Percentiles rank a stretch among this genome's conserved stretches.
phyloP scores from a whole-genome alignment of 2,888 invertebrate genomes.

The Pseudolycoriella hygida region DNA sequence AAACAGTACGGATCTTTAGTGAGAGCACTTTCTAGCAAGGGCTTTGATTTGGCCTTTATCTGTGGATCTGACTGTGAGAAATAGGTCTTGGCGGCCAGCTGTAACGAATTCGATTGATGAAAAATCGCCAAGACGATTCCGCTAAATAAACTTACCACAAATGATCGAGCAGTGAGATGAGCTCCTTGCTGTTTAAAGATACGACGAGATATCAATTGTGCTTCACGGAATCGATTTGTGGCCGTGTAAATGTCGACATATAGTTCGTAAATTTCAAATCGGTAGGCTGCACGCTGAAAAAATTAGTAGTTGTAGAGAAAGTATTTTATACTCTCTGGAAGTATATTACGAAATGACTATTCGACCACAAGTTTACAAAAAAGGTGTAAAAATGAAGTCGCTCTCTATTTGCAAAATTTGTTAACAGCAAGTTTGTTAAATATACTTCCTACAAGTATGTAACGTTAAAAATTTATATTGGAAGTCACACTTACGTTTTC shows the following conservation, averaged over 20 bases:
- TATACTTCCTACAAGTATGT: no score
- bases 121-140: background rate
- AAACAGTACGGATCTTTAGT: conserved; percentile 50
- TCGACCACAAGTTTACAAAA: no score
- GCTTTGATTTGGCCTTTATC: conserved; percentile 37
- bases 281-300: conserved; percentile 18
- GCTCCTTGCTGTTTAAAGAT: conserved; percentile 50
- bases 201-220: conserved; percentile 49
- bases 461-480: no score
- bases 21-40: conserved; percentile 53
- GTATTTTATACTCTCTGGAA: no score
- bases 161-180: conserved; percentile 44
- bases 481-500: conserved; percentile 15
- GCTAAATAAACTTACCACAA: conserved; percentile 35
- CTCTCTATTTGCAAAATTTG: no score
- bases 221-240: conserved; percentile 49
- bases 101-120: conserved; percentile 3
- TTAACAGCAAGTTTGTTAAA: no score
- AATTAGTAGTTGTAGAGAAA: no score
- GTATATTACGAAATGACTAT: no score
- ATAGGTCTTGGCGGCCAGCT: conserved; percentile 59
- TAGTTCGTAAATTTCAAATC: conserved; percentile 56
- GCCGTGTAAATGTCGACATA: conserved; percentile 55
- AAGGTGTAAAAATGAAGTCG: no score
- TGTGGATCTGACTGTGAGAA: conserved; percentile 38